Percentiles rank a stretch among this genome's conserved stretches.
Evolutionary conservation across 2,888 invertebrate genomes (phyloP).

Genomic region (Ichneumon xanthorius): DNA sequence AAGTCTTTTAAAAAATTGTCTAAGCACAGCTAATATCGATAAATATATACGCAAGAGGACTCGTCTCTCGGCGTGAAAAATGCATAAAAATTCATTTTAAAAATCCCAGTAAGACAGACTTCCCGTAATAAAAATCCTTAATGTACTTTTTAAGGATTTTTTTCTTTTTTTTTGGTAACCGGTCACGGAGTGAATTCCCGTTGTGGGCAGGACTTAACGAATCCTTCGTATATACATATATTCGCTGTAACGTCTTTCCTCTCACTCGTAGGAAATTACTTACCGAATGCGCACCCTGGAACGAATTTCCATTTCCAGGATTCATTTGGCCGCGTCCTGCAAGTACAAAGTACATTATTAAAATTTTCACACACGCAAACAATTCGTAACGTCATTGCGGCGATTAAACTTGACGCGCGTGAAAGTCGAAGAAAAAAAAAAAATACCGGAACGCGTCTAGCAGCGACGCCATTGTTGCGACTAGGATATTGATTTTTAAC

Average conservation of each 20-base stretch:
- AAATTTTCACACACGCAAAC: neutral
- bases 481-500: slow-evolving; percentile 57
- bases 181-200: neutral
- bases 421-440: slow-evolving; percentile 28
- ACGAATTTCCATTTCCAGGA: slow-evolving; percentile 56
- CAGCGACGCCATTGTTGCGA: slow-evolving; percentile 59
- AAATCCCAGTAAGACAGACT: neutral
- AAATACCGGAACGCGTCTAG: slow-evolving; percentile 20
- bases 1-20: neutral
- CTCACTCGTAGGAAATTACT: slow-evolving; percentile 23
- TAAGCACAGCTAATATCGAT: neutral
- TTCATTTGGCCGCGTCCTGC: slow-evolving; percentile 63
- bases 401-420: neutral
- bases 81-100: neutral
- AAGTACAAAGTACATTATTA: neutral
- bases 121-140: neutral
- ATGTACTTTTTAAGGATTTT: neutral
- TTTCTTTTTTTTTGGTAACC: slow-evolving; percentile 4
- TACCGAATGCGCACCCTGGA: slow-evolving; percentile 56
- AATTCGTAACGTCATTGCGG: neutral
- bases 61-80: neutral
- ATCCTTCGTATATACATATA: neutral
- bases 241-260: neutral
- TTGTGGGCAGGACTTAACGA: neutral
- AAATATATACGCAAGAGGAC: neutral